Conservation (phyloP, 2,113 vertebrate genomes). For the Laterallus jamaicensis region DNA sequence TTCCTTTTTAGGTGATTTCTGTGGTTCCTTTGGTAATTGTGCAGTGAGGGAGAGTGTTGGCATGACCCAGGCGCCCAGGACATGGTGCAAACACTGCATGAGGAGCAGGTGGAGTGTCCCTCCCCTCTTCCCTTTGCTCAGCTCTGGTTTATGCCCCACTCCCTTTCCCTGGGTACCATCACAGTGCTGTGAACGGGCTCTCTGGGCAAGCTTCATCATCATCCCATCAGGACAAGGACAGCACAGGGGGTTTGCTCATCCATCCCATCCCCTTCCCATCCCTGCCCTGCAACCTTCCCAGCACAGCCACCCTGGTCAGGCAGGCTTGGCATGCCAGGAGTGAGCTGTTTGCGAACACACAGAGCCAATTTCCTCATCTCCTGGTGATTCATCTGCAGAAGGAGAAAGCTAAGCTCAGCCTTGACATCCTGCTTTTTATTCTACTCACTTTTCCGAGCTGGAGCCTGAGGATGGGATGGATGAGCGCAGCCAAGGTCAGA, state of each 20-base stretch:
- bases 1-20: background rate
- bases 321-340: accelerated
- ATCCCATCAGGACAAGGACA: background rate
- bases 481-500: background rate
- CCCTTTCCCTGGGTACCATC: background rate
- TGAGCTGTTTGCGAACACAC: background rate
- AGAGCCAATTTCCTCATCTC: background rate
- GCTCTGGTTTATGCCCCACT: background rate
- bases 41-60: background rate
- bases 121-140: background rate
- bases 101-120: background rate
- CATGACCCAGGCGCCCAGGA: accelerated
- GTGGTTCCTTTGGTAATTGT: background rate
- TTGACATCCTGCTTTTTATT: background rate
- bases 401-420: background rate
- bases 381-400: slow-evolving; percentile 23
- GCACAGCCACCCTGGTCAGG: accelerated
- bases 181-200: accelerated
- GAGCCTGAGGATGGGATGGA: background rate
- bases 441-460: background rate
- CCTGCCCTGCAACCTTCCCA: accelerated
- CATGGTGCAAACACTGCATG: accelerated
- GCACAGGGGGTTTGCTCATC: background rate
- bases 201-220: background rate
- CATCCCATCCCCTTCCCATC: background rate